Percentiles rank a stretch among this genome's conserved stretches.
Evolutionary conservation across 2,888 invertebrate species (phyloP).

Genomic region (Prosapia bicincta): DNA sequence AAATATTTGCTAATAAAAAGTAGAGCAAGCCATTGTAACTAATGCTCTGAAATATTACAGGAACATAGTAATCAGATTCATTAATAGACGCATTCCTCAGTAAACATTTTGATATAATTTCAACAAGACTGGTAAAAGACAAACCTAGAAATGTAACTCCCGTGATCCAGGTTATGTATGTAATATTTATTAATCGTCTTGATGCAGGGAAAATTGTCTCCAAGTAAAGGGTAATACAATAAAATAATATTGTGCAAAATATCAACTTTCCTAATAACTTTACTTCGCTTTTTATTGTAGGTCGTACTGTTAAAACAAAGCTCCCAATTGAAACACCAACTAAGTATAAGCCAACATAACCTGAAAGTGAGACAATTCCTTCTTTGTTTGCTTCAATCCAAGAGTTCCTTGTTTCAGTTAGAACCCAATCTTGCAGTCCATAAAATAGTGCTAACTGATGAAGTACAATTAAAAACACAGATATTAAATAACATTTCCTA

Average conservation of each 20-base stretch:
- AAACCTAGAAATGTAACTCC: slow-evolving; percentile 58
- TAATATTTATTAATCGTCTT: slow-evolving; percentile 76
- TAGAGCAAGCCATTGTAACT: slow-evolving; percentile 47
- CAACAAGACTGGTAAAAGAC: slow-evolving; percentile 54
- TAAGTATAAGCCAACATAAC: slow-evolving; percentile 82
- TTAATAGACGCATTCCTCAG: neutral
- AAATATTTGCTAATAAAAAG: slow-evolving; percentile 19
- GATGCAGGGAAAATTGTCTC: slow-evolving; percentile 60
- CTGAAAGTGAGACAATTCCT: slow-evolving; percentile 80
- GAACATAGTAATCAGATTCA: slow-evolving; percentile 40
- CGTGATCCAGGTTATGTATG: slow-evolving; percentile 76
- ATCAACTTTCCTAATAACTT: slow-evolving; percentile 32
- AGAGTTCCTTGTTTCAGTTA: slow-evolving; percentile 56
- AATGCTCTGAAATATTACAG: slow-evolving; percentile 63
- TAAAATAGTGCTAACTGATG: slow-evolving; percentile 64
- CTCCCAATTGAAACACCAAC: slow-evolving; percentile 64
- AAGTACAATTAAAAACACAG: slow-evolving; percentile 53
- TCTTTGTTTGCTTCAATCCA: slow-evolving; percentile 85
- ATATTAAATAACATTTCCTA: slow-evolving; percentile 44
- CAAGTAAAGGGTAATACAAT: slow-evolving; percentile 48
- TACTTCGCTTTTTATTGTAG: slow-evolving; percentile 40
- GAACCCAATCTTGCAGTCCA: slow-evolving; percentile 68
- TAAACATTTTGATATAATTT: slow-evolving; percentile 49
- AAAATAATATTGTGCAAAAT: slow-evolving; percentile 46
- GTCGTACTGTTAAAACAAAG: slow-evolving; percentile 44